phyloP scores from a whole-genome alignment of 2,888 invertebrate genomes.

The Lasioglossum lativentre region DNA sequence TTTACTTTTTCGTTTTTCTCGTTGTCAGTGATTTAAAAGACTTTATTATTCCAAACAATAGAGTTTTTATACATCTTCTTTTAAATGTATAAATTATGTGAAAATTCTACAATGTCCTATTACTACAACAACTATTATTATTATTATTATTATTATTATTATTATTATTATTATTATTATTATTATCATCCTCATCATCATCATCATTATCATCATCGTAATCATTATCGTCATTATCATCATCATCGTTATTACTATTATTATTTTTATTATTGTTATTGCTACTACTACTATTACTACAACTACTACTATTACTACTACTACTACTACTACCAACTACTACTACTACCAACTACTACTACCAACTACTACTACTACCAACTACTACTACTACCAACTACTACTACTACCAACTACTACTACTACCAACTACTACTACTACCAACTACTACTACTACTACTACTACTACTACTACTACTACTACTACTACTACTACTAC shows the following conservation, averaged over 20 bases:
- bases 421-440: not conserved
- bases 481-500: not conserved
- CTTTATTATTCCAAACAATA: constrained; percentile 13
- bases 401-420: too few relatives aligned
- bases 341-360: not conserved
- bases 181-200: not conserved
- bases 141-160: constrained; percentile 1
- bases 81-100: constrained; percentile 8
- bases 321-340: not conserved
- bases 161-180: not conserved
- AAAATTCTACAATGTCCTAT: constrained; percentile 22
- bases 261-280: not conserved
- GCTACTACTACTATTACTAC: not conserved
- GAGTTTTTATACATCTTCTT: not conserved
- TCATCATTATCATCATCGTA: too few relatives aligned
- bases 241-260: not conserved
- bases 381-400: not conserved
- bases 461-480: not conserved
- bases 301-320: not conserved
- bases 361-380: not conserved
- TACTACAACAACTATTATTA: not conserved
- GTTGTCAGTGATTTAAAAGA: constrained; percentile 1
- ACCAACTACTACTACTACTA: not conserved
- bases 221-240: not conserved
- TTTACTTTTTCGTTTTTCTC: constrained; percentile 28